Evolutionary conservation across 2,113 vertebrate genomes (phyloP), one percentile per base, ranked within the genome.

Genomic region (Spea multiplicata): DNA sequence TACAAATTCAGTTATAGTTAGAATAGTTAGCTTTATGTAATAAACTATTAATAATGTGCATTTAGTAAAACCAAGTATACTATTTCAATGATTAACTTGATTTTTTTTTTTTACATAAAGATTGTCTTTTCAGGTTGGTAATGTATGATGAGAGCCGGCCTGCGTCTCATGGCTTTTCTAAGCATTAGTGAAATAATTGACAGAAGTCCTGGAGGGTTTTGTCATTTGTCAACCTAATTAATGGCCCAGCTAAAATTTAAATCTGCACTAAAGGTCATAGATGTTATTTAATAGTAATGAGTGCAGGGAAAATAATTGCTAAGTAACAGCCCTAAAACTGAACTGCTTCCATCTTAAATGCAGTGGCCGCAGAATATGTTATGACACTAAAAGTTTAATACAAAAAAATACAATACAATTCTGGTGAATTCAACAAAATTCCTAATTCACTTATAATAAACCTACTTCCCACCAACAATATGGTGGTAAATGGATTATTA

Each of bases 181-280:
- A 80, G 64, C 64, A 59, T 80, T 80, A 80, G 77, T 16, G 16
- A 73, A 62, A 67, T 80, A 80, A 80, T 80, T 80, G 77, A 80
- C 77, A 80, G 70, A 80, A 73, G 77, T 80, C 77, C 77, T 80
- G 71, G 71, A 80, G 77, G 77, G 77, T 80, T 80, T 80, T 73
- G 77, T 80, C 77, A 80, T 80, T 80, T 80, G 71, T 73, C 77
- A 80, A 80, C 64, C 71, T 80, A 80, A 80, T 80, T 80, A 80
- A 80, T 80, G 70, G 77, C 70, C 30, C 64, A 71, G 57, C 71
- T 73, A 80, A 80, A 80, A 80, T 80, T 73, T 80, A 80, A 80
- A 80, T 80, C 45, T 45, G 17, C 71, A 73, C 62, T 80, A 80
- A 80, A 80, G 77, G 77, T 80, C 77, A 80, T 59, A 67, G 64